Percentiles rank a stretch among this genome's conserved stretches.
phyloP scores from a whole-genome alignment of 2,797 vertebrate genomes.

The Acrossocheilus wenchowensis region DNA sequence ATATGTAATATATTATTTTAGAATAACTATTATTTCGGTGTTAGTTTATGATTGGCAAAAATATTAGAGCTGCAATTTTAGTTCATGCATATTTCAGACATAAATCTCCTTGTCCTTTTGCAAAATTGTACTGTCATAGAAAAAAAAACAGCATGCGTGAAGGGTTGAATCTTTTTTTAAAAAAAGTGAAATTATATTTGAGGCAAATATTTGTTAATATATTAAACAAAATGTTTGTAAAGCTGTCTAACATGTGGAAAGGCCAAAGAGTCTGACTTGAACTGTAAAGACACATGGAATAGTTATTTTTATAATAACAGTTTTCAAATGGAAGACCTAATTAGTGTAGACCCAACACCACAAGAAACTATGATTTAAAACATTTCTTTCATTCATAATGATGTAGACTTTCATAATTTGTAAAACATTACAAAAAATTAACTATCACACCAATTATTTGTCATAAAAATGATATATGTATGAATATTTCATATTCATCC shows the following conservation, averaged over 20 bases:
- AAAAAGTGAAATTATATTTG: not conserved
- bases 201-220: not conserved
- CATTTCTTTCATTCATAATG: not conserved
- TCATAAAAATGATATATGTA: not conserved
- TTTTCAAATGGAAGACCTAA: not conserved
- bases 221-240: not conserved
- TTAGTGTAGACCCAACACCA: too few relatives aligned
- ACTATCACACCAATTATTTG: not conserved
- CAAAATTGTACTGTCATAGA: not conserved
- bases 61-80: not conserved
- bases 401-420: not conserved
- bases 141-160: not conserved
- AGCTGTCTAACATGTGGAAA: not conserved
- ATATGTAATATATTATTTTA: not conserved
- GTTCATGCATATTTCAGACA: not conserved
- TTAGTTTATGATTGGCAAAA: not conserved
- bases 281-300: not conserved
- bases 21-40: not conserved
- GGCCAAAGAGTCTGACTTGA: not conserved
- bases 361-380: not conserved
- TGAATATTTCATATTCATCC: not conserved
- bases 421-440: not conserved
- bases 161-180: not conserved
- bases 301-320: not conserved
- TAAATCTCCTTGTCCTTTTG: not conserved